These are phyloP conservation scores for Teleogryllus occipitalis DNA, from an alignment of 1,140 invertebrate species.

Conservation along the genomic window DNA sequence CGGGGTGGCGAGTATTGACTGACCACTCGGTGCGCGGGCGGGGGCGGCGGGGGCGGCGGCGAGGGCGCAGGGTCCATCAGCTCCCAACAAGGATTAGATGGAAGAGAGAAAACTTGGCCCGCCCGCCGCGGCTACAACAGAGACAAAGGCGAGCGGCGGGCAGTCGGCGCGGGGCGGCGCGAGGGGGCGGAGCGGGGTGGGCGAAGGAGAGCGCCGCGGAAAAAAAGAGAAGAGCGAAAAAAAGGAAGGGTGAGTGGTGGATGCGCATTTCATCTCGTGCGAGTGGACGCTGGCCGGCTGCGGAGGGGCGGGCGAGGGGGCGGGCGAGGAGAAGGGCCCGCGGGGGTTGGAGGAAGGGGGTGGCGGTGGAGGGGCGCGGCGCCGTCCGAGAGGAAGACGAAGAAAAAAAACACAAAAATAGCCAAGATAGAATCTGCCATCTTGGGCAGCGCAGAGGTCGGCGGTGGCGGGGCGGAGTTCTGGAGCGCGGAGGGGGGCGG, in stretches of 20 bases:
- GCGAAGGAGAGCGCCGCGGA: not conserved
- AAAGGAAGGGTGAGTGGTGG: not conserved
- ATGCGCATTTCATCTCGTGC: slow-evolving; percentile 3
- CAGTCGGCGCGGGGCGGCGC: too few relatives aligned
- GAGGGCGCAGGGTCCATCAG: not conserved
- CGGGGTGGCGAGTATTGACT: not conserved
- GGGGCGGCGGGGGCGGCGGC: too few relatives aligned
- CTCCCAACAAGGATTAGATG: not conserved
- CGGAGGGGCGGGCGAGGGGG: too few relatives aligned
- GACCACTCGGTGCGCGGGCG: not conserved
- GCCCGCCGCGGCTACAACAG: not conserved
- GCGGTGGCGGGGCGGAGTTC: not conserved
- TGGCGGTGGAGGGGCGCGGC: not conserved
- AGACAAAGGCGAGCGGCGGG: not conserved
- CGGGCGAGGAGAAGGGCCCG: too few relatives aligned
- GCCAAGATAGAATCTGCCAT: not conserved
- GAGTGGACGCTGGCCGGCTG: not conserved
- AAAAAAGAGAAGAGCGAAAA: not conserved
- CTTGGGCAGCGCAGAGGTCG: not conserved
- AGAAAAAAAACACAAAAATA: slow-evolving; percentile 2
- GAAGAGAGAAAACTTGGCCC: not conserved
- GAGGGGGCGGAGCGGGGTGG: not conserved
- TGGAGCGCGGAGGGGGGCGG: not conserved
- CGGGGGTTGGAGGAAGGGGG: too few relatives aligned
- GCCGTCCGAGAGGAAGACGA: too few relatives aligned